Percentiles rank a stretch among this genome's conserved stretches.
Conservation (phyloP, 2,113 vertebrate species). For the Amblyopsis rosae region DNA sequence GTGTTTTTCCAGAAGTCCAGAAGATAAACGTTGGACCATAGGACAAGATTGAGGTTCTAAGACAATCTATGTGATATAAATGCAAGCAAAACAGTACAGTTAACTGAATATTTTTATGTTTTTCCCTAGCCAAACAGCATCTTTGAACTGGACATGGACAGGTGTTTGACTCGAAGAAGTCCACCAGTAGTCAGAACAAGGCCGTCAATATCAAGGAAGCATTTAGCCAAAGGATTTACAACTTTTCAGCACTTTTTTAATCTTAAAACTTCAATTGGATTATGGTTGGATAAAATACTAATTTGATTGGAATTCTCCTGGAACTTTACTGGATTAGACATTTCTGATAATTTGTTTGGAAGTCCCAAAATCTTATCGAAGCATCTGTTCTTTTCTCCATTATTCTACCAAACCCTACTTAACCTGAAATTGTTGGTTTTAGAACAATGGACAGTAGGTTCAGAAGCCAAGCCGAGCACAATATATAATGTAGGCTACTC, state of each 20-base stretch:
- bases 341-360: not conserved
- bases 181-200: slow-evolving; percentile 20
- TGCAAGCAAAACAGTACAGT: not conserved
- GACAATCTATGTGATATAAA: slow-evolving; percentile 13
- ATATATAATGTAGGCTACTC: not conserved
- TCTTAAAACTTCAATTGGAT: not conserved
- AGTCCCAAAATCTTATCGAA: not conserved
- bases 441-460: not conserved
- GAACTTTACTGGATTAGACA: not conserved
- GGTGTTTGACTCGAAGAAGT: slow-evolving; percentile 18
- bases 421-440: not conserved
- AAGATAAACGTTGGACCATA: slow-evolving; percentile 8
- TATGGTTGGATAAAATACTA: not conserved
- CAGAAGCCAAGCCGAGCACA: not conserved
- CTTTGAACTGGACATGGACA: slow-evolving; percentile 15
- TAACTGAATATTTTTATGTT: slow-evolving; percentile 1
- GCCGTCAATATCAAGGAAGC: slow-evolving; percentile 25
- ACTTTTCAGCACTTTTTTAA: not conserved
- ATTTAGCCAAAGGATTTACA: slow-evolving; percentile 37
- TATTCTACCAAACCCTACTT: not conserved
- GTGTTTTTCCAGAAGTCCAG: slow-evolving; percentile 15
- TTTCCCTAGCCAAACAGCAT: not conserved
- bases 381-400: not conserved
- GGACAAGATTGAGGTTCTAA: slow-evolving; percentile 22
- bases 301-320: too few species aligned